These are phyloP conservation scores for Sphinx pinastri DNA, from an alignment of 2,888 invertebrate species.

Conservation along the genomic window DNA sequence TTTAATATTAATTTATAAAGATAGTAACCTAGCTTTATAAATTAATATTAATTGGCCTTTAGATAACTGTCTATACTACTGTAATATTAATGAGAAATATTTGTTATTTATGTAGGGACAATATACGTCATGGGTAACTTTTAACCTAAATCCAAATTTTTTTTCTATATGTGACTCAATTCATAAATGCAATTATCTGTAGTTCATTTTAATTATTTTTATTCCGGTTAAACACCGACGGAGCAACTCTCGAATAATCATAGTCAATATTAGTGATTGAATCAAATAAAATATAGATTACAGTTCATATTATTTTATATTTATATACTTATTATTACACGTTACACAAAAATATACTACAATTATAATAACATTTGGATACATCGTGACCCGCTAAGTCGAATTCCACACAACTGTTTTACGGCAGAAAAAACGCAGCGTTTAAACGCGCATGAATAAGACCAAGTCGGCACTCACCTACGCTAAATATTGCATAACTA, in stretches of 20 bases:
- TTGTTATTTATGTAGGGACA: too few relatives aligned
- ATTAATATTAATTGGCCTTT: too few relatives aligned
- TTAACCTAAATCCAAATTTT: too few relatives aligned
- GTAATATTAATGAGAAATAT: too few relatives aligned
- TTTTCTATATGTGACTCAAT: too few relatives aligned
- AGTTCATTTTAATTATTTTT: too few relatives aligned
- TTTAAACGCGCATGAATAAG: conserved; percentile 3
- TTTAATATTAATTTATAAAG: too few relatives aligned
- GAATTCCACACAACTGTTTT: not conserved
- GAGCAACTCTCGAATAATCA: not conserved
- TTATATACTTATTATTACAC: conserved; percentile 49
- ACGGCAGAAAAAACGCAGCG: conserved; percentile 11
- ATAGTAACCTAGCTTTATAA: too few relatives aligned
- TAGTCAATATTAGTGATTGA: not conserved
- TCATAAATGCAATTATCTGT: too few relatives aligned
- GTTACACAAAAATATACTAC: conserved; percentile 78
- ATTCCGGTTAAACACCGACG: too few relatives aligned
- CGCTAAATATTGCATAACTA: conserved; percentile 51
- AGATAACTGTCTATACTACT: too few relatives aligned
- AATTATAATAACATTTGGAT: conserved; percentile 60
- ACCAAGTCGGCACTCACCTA: conserved; percentile 28
- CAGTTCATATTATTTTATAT: conserved; percentile 41
- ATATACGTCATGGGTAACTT: too few relatives aligned
- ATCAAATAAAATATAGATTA: not conserved
- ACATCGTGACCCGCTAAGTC: conserved; percentile 38